These are phyloP conservation scores for Opisthograptis luteolata DNA, from an alignment of 2,888 invertebrate species.

Conservation along the genomic window DNA sequence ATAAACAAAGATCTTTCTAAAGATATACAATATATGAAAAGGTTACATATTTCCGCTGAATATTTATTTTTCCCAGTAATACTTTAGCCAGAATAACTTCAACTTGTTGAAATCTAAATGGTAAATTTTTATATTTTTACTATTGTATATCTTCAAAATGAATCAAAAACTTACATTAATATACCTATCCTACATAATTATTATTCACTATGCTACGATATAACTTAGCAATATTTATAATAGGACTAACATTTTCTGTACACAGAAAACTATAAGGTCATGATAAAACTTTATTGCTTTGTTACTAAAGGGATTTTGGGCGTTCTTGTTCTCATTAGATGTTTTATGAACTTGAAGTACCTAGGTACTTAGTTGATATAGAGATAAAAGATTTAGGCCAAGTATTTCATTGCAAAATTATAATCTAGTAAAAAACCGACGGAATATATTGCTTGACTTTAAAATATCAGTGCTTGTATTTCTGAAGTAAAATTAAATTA, in stretches of 20 bases:
- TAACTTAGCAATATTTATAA: conserved; percentile 23
- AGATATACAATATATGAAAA: not conserved
- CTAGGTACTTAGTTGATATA: not conserved
- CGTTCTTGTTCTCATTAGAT: conserved; percentile 23
- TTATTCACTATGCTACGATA: not conserved
- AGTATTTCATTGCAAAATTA: too few relatives aligned
- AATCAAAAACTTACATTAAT: not conserved
- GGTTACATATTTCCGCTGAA: not conserved
- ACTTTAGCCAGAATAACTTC: too few relatives aligned
- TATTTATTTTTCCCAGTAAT: too few relatives aligned
- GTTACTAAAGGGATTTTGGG: conserved; percentile 2
- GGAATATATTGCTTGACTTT: too few relatives aligned
- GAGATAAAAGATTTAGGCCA: not conserved
- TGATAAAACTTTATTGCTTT: conserved; percentile 12
- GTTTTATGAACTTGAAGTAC: not conserved
- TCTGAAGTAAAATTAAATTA: conserved; percentile 11
- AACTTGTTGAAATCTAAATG: too few relatives aligned
- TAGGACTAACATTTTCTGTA: conserved; percentile 14
- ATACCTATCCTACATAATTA: not conserved
- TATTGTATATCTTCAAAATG: conserved; percentile 11
- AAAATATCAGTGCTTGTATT: not conserved
- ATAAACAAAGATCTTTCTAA: not conserved
- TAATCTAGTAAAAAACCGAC: too few relatives aligned
- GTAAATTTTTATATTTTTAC: too few relatives aligned
- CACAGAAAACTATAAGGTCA: conserved; percentile 13